Base-by-base conservation (phyloP, 1,140 invertebrate genomes). In the Neodiprion pinetum region DNA sequence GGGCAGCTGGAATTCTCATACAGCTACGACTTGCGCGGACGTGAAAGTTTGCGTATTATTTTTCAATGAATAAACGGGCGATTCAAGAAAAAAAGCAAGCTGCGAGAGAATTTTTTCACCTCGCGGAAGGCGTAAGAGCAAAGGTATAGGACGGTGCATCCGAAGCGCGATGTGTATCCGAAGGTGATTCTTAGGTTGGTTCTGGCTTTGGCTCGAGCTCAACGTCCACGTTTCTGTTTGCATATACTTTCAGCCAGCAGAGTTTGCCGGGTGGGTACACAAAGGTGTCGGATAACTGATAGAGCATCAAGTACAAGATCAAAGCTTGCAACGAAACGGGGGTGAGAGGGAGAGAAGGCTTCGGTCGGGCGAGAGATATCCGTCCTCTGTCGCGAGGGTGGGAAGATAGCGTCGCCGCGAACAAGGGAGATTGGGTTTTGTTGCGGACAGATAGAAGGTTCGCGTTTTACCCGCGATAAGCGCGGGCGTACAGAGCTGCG, bases 231-330 rank as follows among this genome's bases (percentile, higher is more conserved):
- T 50, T 47, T 70, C 61, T 80, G 79, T 80, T 80, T 80, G 73
- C 79, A 69, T 73, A 74, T 73, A 74, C 67, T 53, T 71, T 17
- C 68, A 72, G 2, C 28, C 70, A 72, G 70, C 74, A 61, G 12
- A 28, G 23, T 47, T 21, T 28, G 11, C 8, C 49, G 74, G 72
- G 47, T 65, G 9, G 65, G 72, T 78, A 75, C 75, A 75, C 77
- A 81, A 79, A 76, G 79, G 79, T 80, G 79, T 80, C 77, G 71
- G 73, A 79, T 75, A 71, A 78, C 74, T 75, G 79, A 80, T 80
- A 81, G 77, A 72, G 74, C 72, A 61, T 61, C 53, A 61, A 72
- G 14, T 72, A 74, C 72, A 75, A 79, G 77, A 80, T 81, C 80
- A 80, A 81, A 81, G 79, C 80, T 80, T 71, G 77, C 80, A 80